phyloP scores from a whole-genome alignment of 2,888 invertebrate genomes.

The Xanthia togata region DNA sequence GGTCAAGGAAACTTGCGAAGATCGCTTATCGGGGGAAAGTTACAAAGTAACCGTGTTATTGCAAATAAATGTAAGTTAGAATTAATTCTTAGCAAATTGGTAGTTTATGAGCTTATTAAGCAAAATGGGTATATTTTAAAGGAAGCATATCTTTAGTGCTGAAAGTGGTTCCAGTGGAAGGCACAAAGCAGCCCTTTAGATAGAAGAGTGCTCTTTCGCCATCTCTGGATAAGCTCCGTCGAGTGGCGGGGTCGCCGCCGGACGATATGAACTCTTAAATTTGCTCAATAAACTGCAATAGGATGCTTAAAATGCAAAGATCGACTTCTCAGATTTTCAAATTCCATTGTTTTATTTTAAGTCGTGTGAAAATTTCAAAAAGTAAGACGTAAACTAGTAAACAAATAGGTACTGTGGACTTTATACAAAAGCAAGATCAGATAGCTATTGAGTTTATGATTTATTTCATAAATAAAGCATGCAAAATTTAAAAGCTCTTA shows the following conservation, averaged over 20 bases:
- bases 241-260: slow-evolving; percentile 62
- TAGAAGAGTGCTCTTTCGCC: slow-evolving; percentile 82
- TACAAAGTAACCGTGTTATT: slow-evolving; percentile 17
- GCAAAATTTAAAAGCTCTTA: slow-evolving; percentile 43
- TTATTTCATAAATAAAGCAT: slow-evolving; percentile 39
- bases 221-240: slow-evolving; percentile 84
- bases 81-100: not conserved
- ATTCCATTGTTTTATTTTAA: slow-evolving; percentile 8
- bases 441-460: slow-evolving; percentile 10
- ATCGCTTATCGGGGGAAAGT: slow-evolving; percentile 25
- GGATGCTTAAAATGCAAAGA: slow-evolving; percentile 66
- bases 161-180: slow-evolving; percentile 81
- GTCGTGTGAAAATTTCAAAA: not conserved
- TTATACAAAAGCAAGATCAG: not conserved
- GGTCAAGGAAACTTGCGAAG: slow-evolving; percentile 55
- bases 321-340: slow-evolving; percentile 22
- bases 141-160: slow-evolving; percentile 74
- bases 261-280: slow-evolving; percentile 70
- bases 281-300: slow-evolving; percentile 75
- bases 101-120: slow-evolving; percentile 23
- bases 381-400: not conserved
- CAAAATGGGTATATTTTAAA: slow-evolving; percentile 70
- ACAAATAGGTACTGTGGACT: slow-evolving; percentile 9
- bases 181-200: slow-evolving; percentile 86
- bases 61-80: not conserved